A percentile compares a stretch with the other conserved stretches of the same genome.
These are phyloP conservation scores for Chironomus striatipennis DNA, from an alignment of 1,140 invertebrate species.

Conservation along the genomic window DNA sequence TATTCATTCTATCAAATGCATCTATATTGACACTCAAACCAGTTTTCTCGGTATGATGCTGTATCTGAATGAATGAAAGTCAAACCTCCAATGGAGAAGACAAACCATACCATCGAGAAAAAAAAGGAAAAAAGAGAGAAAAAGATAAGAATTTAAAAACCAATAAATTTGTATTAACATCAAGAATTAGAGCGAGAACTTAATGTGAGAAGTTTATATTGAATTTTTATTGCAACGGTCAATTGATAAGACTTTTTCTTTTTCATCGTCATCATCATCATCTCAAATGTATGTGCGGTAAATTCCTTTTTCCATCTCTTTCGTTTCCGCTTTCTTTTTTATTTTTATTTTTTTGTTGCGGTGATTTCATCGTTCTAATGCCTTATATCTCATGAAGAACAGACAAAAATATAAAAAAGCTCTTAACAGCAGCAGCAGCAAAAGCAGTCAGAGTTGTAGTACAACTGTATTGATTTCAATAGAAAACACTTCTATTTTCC, in stretches of 20 bases:
- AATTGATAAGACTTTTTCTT: constrained; percentile 7
- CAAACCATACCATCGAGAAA: not conserved
- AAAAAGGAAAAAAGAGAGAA: not conserved
- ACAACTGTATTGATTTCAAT: not conserved
- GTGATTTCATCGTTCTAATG: not conserved
- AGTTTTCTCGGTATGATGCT: no score
- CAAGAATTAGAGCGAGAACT: constrained; percentile 6
- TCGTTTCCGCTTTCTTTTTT: not conserved
- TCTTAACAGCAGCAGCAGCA: not conserved
- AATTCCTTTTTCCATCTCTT: not conserved
- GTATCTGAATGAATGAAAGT: no score
- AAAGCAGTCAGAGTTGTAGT: not conserved
- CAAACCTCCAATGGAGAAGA: not conserved
- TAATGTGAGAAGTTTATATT: constrained; percentile 15
- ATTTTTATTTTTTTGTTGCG: not conserved
- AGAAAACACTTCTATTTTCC: not conserved
- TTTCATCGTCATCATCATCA: not conserved
- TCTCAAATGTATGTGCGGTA: no score
- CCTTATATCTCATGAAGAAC: not conserved
- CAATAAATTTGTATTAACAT: constrained; percentile 23
- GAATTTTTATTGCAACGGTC: constrained; percentile 17
- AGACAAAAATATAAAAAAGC: not conserved
- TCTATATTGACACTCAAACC: not conserved
- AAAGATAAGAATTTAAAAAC: not conserved
- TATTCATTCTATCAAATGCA: not conserved